phyloP scores from a whole-genome alignment of 1,140 invertebrate genomes.

The Wiebesia pumilae region DNA sequence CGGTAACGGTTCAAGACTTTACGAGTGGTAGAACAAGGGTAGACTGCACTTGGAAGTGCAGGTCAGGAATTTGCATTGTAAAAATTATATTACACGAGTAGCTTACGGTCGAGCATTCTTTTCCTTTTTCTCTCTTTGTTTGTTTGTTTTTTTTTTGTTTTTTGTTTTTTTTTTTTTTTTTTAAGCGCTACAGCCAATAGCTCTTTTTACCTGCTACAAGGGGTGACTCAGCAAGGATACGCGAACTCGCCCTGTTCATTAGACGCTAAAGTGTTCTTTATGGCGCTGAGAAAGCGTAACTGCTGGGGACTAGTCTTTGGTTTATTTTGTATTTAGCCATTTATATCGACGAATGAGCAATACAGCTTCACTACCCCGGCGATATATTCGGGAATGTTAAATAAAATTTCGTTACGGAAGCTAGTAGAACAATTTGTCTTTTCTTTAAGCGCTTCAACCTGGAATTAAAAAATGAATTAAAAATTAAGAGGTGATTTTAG shows the following conservation, averaged over 20 bases:
- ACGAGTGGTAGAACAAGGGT: background rate
- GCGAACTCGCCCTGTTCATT: conserved; percentile 2
- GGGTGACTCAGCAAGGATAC: background rate
- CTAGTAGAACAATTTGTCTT: too few relatives aligned
- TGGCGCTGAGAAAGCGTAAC: conserved; percentile 2
- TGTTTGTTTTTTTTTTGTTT: background rate
- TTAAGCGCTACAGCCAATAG: background rate
- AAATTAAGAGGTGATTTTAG: too few relatives aligned
- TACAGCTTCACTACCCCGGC: background rate
- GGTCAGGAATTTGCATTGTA: conserved; percentile 27
- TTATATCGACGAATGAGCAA: conserved; percentile 14
- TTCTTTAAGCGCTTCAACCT: too few relatives aligned
- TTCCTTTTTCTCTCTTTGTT: too few relatives aligned
- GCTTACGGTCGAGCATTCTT: background rate
- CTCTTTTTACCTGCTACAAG: too few relatives aligned
- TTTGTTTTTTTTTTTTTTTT: background rate
- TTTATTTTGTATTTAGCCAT: background rate
- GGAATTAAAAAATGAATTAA: too few relatives aligned
- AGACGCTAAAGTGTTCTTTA: conserved; percentile 24
- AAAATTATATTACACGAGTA: background rate
- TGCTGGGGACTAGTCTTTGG: background rate
- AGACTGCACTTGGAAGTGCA: too few relatives aligned
- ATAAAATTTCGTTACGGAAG: background rate
- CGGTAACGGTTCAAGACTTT: background rate
- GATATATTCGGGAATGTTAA: too few relatives aligned